These are phyloP conservation scores for Battus philenor DNA, from an alignment of 1,140 invertebrate species.

Conservation along the genomic window DNA sequence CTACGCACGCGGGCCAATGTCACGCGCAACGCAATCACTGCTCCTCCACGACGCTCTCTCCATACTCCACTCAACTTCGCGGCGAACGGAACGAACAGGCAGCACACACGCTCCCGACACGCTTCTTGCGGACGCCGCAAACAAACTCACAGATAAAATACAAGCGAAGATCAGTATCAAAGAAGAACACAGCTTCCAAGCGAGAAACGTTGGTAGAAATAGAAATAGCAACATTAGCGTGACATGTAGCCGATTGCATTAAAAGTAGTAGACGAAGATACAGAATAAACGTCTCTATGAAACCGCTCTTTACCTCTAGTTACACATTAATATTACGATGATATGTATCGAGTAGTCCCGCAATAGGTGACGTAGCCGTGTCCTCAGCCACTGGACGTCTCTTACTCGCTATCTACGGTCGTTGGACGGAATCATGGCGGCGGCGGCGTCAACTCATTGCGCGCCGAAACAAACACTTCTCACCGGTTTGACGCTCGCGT, in stretches of 20 bases:
- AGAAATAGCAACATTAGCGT: constrained; percentile 44
- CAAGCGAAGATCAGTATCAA: constrained; percentile 38
- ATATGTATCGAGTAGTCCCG: constrained; percentile 76
- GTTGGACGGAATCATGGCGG: constrained; percentile 74
- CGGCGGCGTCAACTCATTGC: constrained; percentile 37
- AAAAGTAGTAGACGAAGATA: constrained; percentile 66
- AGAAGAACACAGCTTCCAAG: constrained; percentile 32
- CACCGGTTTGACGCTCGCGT: no score
- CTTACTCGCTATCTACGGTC: constrained; percentile 72
- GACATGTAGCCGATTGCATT: constrained; percentile 69
- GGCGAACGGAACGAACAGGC: constrained; percentile 46
- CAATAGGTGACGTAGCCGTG: constrained; percentile 72
- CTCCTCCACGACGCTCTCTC: constrained; percentile 34
- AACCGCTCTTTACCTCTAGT: constrained; percentile 69
- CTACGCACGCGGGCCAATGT: constrained; percentile 74
- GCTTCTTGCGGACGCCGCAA: not conserved
- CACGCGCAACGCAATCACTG: constrained; percentile 54
- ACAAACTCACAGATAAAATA: constrained; percentile 22
- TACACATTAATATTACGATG: constrained; percentile 74
- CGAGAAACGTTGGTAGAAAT: constrained; percentile 41
- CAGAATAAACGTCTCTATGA: constrained; percentile 73
- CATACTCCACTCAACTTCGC: constrained; percentile 46
- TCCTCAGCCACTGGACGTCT: constrained; percentile 74
- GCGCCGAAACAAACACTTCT: constrained; percentile 1
- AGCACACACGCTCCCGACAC: not conserved